Evolutionary conservation across 2,888 invertebrate genomes (phyloP).

Genomic region (Nycteola revayana): DNA sequence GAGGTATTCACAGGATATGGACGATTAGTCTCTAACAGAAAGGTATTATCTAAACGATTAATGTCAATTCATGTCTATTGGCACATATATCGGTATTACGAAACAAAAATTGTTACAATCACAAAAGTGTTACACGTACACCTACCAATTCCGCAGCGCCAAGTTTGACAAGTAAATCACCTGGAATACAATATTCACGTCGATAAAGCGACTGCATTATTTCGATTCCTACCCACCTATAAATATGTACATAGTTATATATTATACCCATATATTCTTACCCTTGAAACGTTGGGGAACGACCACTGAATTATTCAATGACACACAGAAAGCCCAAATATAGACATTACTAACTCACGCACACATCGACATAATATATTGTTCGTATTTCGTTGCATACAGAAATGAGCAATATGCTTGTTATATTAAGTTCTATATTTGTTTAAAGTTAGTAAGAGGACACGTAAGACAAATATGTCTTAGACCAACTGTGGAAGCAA

Average conservation of each 20-base stretch:
- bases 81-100: too few species aligned
- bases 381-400: constrained; percentile 39
- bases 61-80: too few species aligned
- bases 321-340: constrained; percentile 78
- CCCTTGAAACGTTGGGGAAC: constrained; percentile 78
- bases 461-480: constrained; percentile 76
- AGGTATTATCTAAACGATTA: too few species aligned
- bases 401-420: constrained; percentile 56
- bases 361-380: constrained; percentile 43
- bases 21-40: too few species aligned
- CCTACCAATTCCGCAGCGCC: background rate
- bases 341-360: constrained; percentile 69
- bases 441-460: constrained; percentile 55
- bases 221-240: constrained; percentile 43
- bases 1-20: too few species aligned
- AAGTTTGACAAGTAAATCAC: constrained; percentile 28
- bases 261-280: constrained; percentile 70
- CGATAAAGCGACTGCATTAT: constrained; percentile 55
- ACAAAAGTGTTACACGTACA: too few species aligned
- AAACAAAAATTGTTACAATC: too few species aligned
- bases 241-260: constrained; percentile 50
- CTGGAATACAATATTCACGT: constrained; percentile 42
- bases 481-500: constrained; percentile 63
- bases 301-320: constrained; percentile 80
- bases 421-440: constrained; percentile 62